These are phyloP conservation scores for Eulemur mongoz DNA, from an alignment of 2,797 vertebrate genomes.

Conservation along the genomic window DNA sequence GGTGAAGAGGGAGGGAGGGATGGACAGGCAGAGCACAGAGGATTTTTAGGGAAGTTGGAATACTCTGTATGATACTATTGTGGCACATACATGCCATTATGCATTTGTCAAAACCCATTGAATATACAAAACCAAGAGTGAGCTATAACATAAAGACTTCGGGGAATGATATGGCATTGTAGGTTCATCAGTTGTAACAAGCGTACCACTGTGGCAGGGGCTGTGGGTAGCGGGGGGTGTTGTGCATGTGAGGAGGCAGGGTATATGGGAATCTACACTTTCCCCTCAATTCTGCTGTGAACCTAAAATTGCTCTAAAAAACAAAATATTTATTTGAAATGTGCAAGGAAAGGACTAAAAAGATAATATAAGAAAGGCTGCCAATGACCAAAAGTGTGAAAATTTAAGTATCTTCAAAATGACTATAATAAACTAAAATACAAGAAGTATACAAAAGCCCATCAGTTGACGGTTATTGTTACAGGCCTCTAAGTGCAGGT, in stretches of 20 bases:
- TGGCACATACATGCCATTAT: too few species aligned
- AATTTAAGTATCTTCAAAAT: background rate
- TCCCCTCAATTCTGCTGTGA: background rate
- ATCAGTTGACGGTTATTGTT: background rate
- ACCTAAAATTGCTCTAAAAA: background rate
- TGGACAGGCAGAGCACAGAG: background rate
- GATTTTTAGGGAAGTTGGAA: background rate
- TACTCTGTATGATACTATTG: background rate
- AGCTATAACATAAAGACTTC: background rate
- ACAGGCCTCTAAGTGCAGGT: too few species aligned
- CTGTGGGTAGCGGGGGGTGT: background rate
- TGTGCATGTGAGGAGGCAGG: background rate
- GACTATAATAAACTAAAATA: background rate
- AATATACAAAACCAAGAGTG: background rate
- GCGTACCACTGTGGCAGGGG: accelerated
- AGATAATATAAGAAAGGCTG: background rate
- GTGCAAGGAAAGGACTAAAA: background rate
- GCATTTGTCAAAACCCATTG: background rate
- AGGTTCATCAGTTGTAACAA: background rate
- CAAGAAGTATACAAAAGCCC: background rate
- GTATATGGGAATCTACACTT: background rate
- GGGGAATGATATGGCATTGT: background rate
- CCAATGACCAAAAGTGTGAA: background rate
- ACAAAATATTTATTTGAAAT: background rate
- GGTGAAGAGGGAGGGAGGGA: background rate